Percentiles rank a stretch among this genome's conserved stretches.
phyloP scores from a whole-genome alignment of 2,888 invertebrate genomes.

The Xiphydria camelus region DNA sequence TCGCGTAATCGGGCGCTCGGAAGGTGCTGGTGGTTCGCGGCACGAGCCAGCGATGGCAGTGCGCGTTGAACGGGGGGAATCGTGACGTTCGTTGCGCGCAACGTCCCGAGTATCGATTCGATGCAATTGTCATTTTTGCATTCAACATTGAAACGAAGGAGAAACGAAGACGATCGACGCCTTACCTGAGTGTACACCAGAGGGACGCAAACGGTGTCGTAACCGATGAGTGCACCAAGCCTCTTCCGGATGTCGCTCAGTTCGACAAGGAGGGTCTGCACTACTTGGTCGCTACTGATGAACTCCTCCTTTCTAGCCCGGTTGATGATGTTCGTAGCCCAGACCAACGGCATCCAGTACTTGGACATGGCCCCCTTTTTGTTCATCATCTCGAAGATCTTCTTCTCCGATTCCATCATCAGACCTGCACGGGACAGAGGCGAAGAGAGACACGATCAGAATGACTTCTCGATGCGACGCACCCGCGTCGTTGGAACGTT shows the following conservation, averaged over 20 bases:
- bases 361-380: conserved; percentile 87
- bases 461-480: no score
- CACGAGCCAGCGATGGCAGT: no score
- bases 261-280: conserved; percentile 87
- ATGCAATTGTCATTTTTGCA: no score
- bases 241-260: conserved; percentile 85
- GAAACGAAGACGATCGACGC: no score
- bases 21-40: no score
- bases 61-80: no score
- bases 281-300: conserved; percentile 87
- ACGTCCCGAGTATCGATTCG: no score
- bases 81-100: no score
- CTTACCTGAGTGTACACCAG: conserved; percentile 88
- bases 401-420: conserved; percentile 89
- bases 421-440: no score
- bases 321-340: conserved; percentile 91
- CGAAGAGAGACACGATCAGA: no score
- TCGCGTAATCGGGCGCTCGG: background rate
- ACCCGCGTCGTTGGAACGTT: no score
- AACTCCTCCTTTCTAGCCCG: conserved; percentile 82
- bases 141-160: no score
- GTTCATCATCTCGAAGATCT: conserved; percentile 89
- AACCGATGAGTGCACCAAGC: conserved; percentile 83
- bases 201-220: conserved; percentile 90
- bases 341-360: conserved; percentile 92